Evolutionary conservation across 2,888 invertebrate genomes (phyloP), one percentile per base, ranked within the genome.

Genomic region (Lasioglossum figueresi): DNA sequence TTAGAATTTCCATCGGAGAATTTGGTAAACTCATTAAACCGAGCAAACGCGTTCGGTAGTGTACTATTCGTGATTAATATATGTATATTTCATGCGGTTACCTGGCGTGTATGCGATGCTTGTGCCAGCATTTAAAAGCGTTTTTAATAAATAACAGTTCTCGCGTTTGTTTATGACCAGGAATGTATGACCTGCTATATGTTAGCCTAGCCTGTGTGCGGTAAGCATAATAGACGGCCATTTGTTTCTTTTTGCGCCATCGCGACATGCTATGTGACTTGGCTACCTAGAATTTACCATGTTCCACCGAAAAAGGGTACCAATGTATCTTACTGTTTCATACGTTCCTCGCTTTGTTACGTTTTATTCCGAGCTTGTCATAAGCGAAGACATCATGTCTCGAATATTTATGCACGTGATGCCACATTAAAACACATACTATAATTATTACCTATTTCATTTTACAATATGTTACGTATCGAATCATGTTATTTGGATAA

Each of bases 161-260:
- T 12, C 48, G 48, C 63, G 66, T 76, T 82, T 76, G 70, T 73
- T 83, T 70, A 73, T 68, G 77, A 27, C 71, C 70, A 43, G 74
- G 48, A 83, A 84, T 79, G 14, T 79, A 84, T 63, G 79, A 31
- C 63, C 72, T 6, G 66, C 84, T 79, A 83, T 84, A 84, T 40
- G 79, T 83, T 84, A 79, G 56, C 59, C 78, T 52, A 59, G 75
- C 71, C 68, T 56, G 79, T 83, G 78, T 72, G 83, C 68, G 79
- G 74, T 74, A 78, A 84, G 75, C 79, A 72, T 79, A 84, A 83
- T 83, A 83, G 75, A 84, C 79, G 79, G 79, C 72, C 83, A 76
- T 84, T 84, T 79, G 84, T 84, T 83, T 79, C 78, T 83, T 83
- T 83, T 84, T 83, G 71, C 83, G 48, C 68, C 75, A 76, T 40